Conservation (phyloP, 2,888 invertebrate genomes). For the Volucella inflata region DNA sequence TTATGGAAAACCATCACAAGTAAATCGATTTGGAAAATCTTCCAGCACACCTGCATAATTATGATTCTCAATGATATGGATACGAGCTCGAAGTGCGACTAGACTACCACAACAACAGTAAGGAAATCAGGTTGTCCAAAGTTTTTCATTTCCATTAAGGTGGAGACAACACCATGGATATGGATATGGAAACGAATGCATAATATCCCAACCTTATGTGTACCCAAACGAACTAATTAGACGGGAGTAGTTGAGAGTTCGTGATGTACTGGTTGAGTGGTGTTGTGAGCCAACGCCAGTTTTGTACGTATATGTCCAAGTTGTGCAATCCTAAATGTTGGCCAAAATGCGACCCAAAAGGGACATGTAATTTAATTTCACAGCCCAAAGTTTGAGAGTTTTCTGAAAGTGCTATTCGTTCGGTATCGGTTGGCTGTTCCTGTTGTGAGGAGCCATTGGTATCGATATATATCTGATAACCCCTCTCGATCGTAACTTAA, state of each 20-base stretch:
- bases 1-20: constrained; percentile 70
- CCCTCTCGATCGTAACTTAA: constrained; percentile 59
- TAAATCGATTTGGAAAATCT: constrained; percentile 74
- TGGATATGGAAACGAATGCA: constrained; percentile 46
- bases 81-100: too few relatives aligned
- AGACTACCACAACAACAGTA: too few relatives aligned
- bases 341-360: constrained; percentile 73
- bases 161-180: constrained; percentile 18
- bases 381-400: constrained; percentile 71
- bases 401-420: constrained; percentile 64
- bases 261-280: constrained; percentile 65
- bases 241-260: constrained; percentile 54
- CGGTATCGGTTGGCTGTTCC: not conserved
- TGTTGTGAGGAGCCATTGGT: constrained; percentile 37
- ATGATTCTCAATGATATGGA: constrained; percentile 55
- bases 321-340: constrained; percentile 68
- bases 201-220: constrained; percentile 63
- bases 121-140: constrained; percentile 6
- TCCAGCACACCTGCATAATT: constrained; percentile 69
- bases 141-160: constrained; percentile 55
- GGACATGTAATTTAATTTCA: constrained; percentile 75
- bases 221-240: constrained; percentile 69
- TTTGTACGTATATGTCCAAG: constrained; percentile 61
- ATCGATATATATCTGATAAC: constrained; percentile 70
- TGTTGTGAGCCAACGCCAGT: not conserved